These are phyloP conservation scores for Coleophora flavipennella DNA, from an alignment of 2,888 invertebrate genomes.

Conservation along the genomic window DNA sequence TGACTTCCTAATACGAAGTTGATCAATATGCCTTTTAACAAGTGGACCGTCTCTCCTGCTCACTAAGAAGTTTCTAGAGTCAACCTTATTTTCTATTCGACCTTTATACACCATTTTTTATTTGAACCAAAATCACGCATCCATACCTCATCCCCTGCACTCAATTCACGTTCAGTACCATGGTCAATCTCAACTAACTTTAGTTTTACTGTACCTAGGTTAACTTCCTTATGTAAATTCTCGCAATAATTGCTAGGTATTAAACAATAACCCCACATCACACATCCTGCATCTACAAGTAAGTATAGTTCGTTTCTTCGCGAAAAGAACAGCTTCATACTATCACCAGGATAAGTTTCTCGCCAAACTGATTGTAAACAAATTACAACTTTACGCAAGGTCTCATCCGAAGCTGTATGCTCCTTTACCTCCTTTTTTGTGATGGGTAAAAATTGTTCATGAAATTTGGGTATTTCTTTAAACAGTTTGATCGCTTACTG, in stretches of 20 bases:
- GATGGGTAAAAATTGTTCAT: neutral
- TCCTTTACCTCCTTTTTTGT: neutral
- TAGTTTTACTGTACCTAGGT: neutral
- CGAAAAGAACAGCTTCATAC: neutral
- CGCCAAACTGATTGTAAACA: neutral
- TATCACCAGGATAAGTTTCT: neutral
- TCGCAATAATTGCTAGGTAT: neutral
- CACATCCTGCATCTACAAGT: neutral
- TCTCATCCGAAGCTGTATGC: neutral
- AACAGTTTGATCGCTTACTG: neutral
- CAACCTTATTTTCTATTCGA: neutral
- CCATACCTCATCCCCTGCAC: neutral
- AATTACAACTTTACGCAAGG: neutral
- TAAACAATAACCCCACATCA: neutral
- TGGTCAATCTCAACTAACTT: neutral
- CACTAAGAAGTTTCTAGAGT: neutral
- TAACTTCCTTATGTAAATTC: neutral
- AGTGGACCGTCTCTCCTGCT: conserved; percentile 13
- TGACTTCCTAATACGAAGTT: neutral
- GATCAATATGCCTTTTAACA: conserved; percentile 12
- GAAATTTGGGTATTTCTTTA: neutral
- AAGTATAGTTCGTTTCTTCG: neutral
- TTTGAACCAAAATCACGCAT: neutral
- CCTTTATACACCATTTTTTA: neutral
- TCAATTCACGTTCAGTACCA: neutral